Evolutionary conservation across 2,888 invertebrate species (phyloP).

Genomic region (Lottia gigantea): DNA sequence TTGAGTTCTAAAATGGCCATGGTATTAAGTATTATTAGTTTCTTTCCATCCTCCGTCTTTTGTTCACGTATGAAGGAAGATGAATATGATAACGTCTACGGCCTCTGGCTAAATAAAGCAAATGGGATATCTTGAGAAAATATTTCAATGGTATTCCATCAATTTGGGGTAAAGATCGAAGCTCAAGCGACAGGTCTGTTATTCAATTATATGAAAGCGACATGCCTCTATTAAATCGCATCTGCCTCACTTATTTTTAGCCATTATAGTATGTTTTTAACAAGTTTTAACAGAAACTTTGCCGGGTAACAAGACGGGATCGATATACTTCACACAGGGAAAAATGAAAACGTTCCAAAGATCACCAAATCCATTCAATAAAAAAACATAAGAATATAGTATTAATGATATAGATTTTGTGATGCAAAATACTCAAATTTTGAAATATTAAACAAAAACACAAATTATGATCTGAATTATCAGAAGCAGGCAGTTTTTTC

Average conservation of each 20-base stretch:
- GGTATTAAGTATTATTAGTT: neutral
- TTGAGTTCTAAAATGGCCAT: neutral
- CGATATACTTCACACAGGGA: too few relatives aligned
- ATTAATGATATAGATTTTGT: too few relatives aligned
- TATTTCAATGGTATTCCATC: neutral
- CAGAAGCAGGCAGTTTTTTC: too few relatives aligned
- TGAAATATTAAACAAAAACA: too few relatives aligned
- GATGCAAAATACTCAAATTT: too few relatives aligned
- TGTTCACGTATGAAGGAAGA: neutral
- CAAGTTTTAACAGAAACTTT: too few relatives aligned
- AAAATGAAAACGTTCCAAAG: too few relatives aligned
- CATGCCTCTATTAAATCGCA: constrained; percentile 4
- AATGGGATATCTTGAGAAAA: too few relatives aligned
- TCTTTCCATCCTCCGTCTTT: neutral
- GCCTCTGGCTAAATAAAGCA: constrained; percentile 4
- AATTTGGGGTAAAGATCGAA: neutral
- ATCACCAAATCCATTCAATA: too few relatives aligned
- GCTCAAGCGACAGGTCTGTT: neutral
- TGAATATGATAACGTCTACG: constrained; percentile 5
- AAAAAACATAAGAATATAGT: too few relatives aligned
- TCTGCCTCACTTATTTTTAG: constrained; percentile 9
- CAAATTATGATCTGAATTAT: too few relatives aligned
- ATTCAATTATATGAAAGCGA: constrained; percentile 2
- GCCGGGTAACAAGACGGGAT: too few relatives aligned
- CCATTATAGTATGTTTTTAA: neutral